Evolutionary conservation across 1,140 invertebrate genomes (phyloP), one percentile per base, ranked within the genome.

Genomic region (Microvelia longipes): DNA sequence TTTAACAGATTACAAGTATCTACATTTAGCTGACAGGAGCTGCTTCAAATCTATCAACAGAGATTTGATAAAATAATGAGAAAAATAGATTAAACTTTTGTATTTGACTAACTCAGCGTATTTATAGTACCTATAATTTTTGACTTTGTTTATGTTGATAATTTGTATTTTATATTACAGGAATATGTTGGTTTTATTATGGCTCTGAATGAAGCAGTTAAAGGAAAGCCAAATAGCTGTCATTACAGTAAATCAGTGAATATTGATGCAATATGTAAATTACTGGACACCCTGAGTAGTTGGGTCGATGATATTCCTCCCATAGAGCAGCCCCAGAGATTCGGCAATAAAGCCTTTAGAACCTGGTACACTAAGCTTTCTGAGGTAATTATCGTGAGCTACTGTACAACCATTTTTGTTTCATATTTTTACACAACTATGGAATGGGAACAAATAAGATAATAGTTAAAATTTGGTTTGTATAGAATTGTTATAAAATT

Each of bases 321-420:
- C 0, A 83, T 94, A 66, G 90, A 97, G 72, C 94, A 98, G 77
- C 94, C 94, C 1, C 94, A 97, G 79, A 82, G 96, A 73, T 98
- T 98, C 86, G 96, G 96, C 15, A 98, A 99, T 78, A 90, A 90
- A 79, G 92, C 96, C 1, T 99, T 95, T 79, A 84, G 89, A 74
- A 83, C 82, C 28, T 99, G 92, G 89, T 88, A 91, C 73, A 76
- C 82, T n/a, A 87, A 85, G 79, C 77, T 98, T n/a, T 85, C 88
- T 77, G 81, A 88, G 77, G 92, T 92, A 80, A 79, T n/a, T n/a
- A 79, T 73, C 72, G 1, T 61, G 64, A 14, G 29, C 27, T 65
- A 65, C 24, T 24, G 13, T n/a, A 60, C 50, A 13, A 60, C 13
- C 19, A 50, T 50, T 11, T 19, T 19, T 50, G 35, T 5, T 11